phyloP scores from a whole-genome alignment of 1,140 invertebrate species.

The Solenopsis fugax region DNA sequence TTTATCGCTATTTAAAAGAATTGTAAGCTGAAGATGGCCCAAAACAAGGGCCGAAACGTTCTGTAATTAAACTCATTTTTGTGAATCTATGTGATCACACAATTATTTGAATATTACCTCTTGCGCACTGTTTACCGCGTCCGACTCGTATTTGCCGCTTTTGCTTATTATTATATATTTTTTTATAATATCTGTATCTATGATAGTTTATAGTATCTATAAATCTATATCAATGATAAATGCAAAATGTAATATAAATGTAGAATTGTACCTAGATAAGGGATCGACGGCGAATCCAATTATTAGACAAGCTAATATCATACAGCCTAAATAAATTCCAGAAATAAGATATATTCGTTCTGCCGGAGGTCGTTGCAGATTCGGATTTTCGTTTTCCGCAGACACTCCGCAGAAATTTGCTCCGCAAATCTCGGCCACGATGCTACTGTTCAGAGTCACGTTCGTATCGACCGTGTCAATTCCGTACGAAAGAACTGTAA shows the following conservation, averaged over 20 bases:
- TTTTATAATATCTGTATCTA: too few relatives aligned
- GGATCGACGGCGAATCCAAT: constrained; percentile 94
- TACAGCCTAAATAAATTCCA: constrained; percentile 94
- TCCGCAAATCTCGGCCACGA: constrained; percentile 89
- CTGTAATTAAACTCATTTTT: too few relatives aligned
- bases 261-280: constrained; percentile 89
- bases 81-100: too few relatives aligned
- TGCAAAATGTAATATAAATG: neutral
- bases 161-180: too few relatives aligned
- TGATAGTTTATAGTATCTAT: neutral
- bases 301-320: constrained; percentile 91
- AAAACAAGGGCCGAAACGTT: too few relatives aligned
- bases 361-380: constrained; percentile 90
- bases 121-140: too few relatives aligned
- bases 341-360: constrained; percentile 92
- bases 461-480: constrained; percentile 73
- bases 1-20: too few relatives aligned
- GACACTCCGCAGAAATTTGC: constrained; percentile 91
- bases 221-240: neutral
- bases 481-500: constrained; percentile 84
- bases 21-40: too few relatives aligned
- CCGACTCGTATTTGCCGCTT: too few relatives aligned
- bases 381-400: constrained; percentile 88
- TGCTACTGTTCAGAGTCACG: constrained; percentile 77
- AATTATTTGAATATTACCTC: too few relatives aligned